Conservation (phyloP, 2,797 vertebrate species). For the Phoxinus dragarum region DNA sequence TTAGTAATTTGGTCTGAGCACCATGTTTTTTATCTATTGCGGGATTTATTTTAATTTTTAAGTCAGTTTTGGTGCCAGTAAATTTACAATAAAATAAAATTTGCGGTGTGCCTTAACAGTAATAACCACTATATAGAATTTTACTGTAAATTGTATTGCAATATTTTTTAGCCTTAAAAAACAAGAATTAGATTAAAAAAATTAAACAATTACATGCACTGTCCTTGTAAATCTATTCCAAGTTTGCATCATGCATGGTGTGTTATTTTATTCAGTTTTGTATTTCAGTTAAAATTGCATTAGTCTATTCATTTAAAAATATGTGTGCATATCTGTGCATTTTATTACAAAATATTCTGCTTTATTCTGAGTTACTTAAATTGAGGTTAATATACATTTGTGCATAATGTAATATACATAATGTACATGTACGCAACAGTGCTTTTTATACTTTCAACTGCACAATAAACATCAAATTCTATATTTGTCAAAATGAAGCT, state of each 20-base stretch:
- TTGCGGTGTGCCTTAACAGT: background rate
- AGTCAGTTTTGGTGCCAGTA: too few species aligned
- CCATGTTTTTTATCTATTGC: background rate
- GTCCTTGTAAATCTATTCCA: background rate
- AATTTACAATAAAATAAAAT: background rate
- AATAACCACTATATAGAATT: background rate
- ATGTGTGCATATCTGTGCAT: background rate
- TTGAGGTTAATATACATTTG: too few species aligned
- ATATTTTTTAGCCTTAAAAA: background rate
- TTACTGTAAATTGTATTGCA: background rate
- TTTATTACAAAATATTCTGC: background rate
- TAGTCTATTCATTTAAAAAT: background rate
- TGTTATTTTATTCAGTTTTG: background rate
- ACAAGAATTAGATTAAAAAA: too few species aligned
- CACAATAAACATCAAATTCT: too few species aligned
- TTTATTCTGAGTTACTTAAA: background rate
- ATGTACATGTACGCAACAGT: too few species aligned
- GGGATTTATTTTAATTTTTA: background rate
- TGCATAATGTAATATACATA: too few species aligned
- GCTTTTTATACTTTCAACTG: too few species aligned
- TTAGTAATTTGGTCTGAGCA: background rate
- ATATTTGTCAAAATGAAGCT: too few species aligned
- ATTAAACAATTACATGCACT: background rate
- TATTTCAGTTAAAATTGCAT: background rate
- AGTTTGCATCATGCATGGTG: background rate